Conservation (phyloP, 2,113 vertebrate genomes). For the Ancistrus triradiatus region DNA sequence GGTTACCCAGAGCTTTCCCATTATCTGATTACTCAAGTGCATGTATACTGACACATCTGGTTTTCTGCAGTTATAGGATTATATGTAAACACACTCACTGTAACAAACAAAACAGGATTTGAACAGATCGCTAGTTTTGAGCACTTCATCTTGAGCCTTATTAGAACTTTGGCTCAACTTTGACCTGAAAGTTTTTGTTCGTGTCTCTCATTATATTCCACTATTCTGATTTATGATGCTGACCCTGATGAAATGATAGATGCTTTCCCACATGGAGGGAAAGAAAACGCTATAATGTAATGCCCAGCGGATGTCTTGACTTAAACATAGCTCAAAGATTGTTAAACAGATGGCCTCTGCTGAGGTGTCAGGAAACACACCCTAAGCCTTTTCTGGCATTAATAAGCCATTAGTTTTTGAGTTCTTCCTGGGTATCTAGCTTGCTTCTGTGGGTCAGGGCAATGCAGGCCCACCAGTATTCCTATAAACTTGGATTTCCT, state of each 20-base stretch:
- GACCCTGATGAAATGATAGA: constrained; percentile 60
- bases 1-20: too few species aligned
- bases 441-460: constrained; percentile 2
- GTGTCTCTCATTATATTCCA: constrained; percentile 49
- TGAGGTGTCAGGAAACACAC: constrained; percentile 37
- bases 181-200: too few species aligned
- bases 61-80: too few species aligned
- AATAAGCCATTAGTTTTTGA: constrained; percentile 33
- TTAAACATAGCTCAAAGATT: constrained; percentile 52
- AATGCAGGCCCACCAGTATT: constrained; percentile 15
- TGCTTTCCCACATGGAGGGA: constrained; percentile 51
- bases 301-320: constrained; percentile 49
- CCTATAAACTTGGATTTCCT: constrained; percentile 24
- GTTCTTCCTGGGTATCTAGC: background rate
- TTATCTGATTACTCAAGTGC: too few species aligned
- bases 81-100: too few species aligned
- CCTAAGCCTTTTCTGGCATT: constrained; percentile 35
- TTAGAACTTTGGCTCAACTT: constrained; percentile 61
- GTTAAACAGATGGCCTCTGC: constrained; percentile 20
- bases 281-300: constrained; percentile 55
- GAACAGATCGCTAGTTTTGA: too few species aligned
- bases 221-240: constrained; percentile 60
- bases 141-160: too few species aligned
- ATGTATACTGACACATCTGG: too few species aligned
- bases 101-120: constrained; percentile 48